Conservation (phyloP, 2,888 invertebrate genomes). For the Adelphocoris suturalis region DNA sequence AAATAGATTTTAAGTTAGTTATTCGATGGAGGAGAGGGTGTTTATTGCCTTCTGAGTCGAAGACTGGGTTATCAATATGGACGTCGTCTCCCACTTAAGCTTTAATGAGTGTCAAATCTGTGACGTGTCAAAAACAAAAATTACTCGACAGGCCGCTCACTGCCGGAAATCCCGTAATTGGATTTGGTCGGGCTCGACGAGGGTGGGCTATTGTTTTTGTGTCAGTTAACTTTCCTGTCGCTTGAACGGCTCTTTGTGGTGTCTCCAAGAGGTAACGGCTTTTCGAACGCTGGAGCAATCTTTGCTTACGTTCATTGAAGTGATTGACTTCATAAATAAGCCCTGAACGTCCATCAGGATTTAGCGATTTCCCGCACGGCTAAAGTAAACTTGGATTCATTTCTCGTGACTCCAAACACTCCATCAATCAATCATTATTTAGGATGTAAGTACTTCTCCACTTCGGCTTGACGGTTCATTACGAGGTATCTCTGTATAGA, state of each 20-base stretch:
- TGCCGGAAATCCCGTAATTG: constrained; percentile 1
- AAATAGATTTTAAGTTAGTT: background rate
- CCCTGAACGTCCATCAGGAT: background rate
- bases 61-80: background rate
- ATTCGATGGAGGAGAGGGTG: no score
- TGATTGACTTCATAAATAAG: constrained; percentile 8
- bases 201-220: background rate
- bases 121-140: constrained; percentile 20
- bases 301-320: background rate
- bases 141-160: background rate
- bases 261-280: background rate
- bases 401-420: no score
- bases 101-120: constrained; percentile 6
- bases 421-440: no score
- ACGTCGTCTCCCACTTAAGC: background rate
- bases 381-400: no score
- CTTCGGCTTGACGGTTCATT: no score
- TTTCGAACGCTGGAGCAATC: background rate
- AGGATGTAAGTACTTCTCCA: no score
- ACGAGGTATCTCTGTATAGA: no score
- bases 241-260: background rate
- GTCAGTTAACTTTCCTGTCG: background rate
- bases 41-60: background rate
- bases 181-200: background rate
- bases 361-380: background rate